Conservation (phyloP, 2,888 invertebrate species). For the Idaea straminata region DNA sequence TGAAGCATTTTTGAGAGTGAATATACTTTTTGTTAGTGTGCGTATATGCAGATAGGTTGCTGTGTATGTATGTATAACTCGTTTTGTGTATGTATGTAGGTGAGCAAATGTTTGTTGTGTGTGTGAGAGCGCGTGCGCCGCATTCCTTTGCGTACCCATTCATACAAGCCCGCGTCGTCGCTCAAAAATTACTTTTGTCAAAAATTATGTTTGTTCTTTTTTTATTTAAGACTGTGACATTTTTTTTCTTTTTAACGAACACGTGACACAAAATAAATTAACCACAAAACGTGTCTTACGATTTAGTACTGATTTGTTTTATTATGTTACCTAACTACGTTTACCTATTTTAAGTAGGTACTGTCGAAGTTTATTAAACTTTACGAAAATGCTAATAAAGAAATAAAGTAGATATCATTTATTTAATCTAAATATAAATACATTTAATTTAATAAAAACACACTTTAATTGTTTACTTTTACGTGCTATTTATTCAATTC, state of each 20-base stretch:
- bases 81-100: conserved; percentile 49
- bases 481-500: not conserved
- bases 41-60: conserved; percentile 35
- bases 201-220: conserved; percentile 26
- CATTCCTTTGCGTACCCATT: conserved; percentile 73
- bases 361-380: too few species aligned
- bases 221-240: conserved; percentile 36
- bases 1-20: conserved; percentile 42
- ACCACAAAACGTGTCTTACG: not conserved
- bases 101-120: conserved; percentile 41
- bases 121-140: conserved; percentile 60
- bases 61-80: conserved; percentile 51
- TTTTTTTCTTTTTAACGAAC: conserved; percentile 27
- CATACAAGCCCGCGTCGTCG: conserved; percentile 55
- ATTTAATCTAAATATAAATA: too few species aligned
- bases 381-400: too few species aligned
- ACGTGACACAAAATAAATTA: conserved; percentile 11
- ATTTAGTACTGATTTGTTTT: not conserved
- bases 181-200: conserved; percentile 49
- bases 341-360: too few species aligned
- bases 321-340: not conserved
- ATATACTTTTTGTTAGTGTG: conserved; percentile 47
- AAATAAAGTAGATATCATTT: too few species aligned
- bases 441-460: too few species aligned
- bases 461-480: too few species aligned